Evolutionary conservation across 2,113 vertebrate genomes (phyloP).

Genomic region (Bos indicus): DNA sequence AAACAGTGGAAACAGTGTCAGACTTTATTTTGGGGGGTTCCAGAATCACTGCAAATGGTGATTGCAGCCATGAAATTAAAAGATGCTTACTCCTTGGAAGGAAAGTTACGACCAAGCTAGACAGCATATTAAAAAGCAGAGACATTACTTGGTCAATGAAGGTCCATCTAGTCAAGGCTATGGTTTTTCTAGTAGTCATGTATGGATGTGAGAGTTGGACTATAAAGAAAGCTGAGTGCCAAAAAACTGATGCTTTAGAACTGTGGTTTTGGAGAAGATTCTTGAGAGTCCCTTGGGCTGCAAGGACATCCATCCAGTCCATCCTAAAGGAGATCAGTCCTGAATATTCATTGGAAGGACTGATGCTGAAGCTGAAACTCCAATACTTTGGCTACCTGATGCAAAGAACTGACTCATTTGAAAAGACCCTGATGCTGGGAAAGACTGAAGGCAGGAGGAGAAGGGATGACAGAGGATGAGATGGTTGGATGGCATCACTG

Average conservation of each 20-base stretch:
- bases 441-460: background rate
- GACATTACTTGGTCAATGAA: background rate
- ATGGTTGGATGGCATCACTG: background rate
- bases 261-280: background rate
- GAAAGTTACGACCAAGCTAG: background rate
- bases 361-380: background rate
- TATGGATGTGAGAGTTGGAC: background rate
- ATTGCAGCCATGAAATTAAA: background rate
- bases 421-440: background rate
- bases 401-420: background rate
- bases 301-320: background rate
- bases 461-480: background rate
- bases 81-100: background rate
- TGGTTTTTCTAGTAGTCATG: background rate
- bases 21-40: background rate
- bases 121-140: background rate
- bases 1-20: background rate
- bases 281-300: background rate
- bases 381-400: background rate
- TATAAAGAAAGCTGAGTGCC: background rate
- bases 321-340: background rate
- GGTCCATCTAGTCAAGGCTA: background rate
- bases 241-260: accelerated
- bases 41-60: background rate
- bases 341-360: background rate